Conservation (phyloP, 2,888 invertebrate species). For the Ligdia adustata region DNA sequence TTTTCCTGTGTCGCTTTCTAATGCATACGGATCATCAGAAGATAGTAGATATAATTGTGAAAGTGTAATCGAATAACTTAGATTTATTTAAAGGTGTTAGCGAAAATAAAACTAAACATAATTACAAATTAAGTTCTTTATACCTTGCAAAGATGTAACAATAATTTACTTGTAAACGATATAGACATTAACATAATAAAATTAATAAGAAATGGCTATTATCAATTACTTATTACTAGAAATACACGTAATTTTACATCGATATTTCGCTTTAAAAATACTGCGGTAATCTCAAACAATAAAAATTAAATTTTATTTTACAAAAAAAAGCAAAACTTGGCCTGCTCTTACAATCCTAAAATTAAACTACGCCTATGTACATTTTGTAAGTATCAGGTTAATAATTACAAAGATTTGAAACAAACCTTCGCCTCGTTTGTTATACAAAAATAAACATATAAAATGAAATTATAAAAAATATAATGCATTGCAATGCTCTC, state of each 20-base stretch:
- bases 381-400: slow-evolving; percentile 29
- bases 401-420: slow-evolving; percentile 15
- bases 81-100: no score
- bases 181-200: slow-evolving; percentile 60
- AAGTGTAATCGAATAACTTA: no score
- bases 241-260: slow-evolving; percentile 21
- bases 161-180: slow-evolving; percentile 74
- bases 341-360: slow-evolving; percentile 13
- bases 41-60: no score
- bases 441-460: slow-evolving; percentile 11
- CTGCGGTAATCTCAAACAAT: slow-evolving; percentile 58
- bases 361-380: slow-evolving; percentile 21
- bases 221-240: slow-evolving; percentile 15
- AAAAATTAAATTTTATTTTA: slow-evolving; percentile 34
- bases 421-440: slow-evolving; percentile 13
- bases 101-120: slow-evolving; percentile 51
- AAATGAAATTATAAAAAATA: slow-evolving; percentile 17
- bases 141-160: slow-evolving; percentile 76
- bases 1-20: no score
- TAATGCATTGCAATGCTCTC: slow-evolving; percentile 8
- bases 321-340: slow-evolving; percentile 6
- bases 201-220: slow-evolving; percentile 54
- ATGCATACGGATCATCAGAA: no score
- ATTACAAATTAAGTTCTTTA: slow-evolving; percentile 77
- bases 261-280: slow-evolving; percentile 24